Evolutionary conservation across 2,113 vertebrate genomes (phyloP).

Genomic region (Podarcis muralis): DNA sequence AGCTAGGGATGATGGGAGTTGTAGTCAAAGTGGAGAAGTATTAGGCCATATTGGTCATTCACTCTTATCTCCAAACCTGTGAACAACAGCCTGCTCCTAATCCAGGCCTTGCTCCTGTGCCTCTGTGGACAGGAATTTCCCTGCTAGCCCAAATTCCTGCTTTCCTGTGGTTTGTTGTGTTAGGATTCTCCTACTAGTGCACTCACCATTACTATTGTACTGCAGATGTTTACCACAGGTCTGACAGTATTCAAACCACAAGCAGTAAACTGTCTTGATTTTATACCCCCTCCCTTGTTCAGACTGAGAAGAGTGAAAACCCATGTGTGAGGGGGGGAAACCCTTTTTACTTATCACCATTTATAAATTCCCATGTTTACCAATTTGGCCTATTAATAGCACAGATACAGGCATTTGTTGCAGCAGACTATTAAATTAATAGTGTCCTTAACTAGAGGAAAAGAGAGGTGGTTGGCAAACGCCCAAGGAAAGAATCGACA

Average conservation of each 20-base stretch:
- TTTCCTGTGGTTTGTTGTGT: background rate
- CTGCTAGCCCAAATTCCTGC: background rate
- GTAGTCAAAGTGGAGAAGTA: background rate
- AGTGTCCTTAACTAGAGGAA: conserved; percentile 13
- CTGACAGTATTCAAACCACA: background rate
- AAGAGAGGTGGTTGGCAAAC: background rate
- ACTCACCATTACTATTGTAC: background rate
- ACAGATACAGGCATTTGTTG: conserved; percentile 20
- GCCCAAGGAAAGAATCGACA: conserved; percentile 5
- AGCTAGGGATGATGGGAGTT: no score
- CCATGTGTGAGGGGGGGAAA: background rate
- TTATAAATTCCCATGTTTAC: background rate
- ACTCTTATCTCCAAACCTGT: background rate
- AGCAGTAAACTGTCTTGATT: conserved; percentile 37
- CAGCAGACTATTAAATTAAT: conserved; percentile 16
- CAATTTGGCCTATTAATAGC: background rate
- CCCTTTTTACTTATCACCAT: background rate
- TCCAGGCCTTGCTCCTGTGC: rapidly evolving
- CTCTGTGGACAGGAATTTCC: background rate
- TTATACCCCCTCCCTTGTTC: conserved; percentile 12
- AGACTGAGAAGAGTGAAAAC: background rate
- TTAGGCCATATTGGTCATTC: background rate
- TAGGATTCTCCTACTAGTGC: background rate
- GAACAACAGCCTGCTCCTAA: background rate
- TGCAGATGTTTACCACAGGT: conserved; percentile 35